These are phyloP conservation scores for Tringa solitaria DNA, from an alignment of 2,113 vertebrate genomes.

Conservation along the genomic window DNA sequence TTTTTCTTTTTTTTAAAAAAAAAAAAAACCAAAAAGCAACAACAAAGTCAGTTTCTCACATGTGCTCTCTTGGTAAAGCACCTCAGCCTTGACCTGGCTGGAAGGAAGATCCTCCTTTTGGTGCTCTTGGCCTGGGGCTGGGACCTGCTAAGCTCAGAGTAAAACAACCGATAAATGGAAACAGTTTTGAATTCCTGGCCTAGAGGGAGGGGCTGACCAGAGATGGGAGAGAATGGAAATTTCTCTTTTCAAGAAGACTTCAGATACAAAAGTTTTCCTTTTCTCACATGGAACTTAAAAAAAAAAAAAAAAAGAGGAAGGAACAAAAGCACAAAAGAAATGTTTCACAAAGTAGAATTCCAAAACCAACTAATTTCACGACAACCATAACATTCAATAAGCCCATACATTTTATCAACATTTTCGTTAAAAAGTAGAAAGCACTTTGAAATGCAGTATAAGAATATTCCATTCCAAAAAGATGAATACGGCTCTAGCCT, in stretches of 20 bases:
- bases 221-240: conserved; percentile 8
- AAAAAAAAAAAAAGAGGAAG: background rate
- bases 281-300: background rate
- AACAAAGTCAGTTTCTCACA: background rate
- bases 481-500: background rate
- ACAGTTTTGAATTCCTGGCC: background rate
- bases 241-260: background rate
- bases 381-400: background rate
- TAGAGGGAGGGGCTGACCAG: background rate
- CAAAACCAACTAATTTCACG: background rate
- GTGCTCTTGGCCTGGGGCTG: background rate
- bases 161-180: background rate
- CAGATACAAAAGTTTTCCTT: background rate
- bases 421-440: background rate
- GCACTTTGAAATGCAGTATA: background rate
- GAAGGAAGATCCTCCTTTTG: background rate
- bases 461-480: background rate
- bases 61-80: background rate
- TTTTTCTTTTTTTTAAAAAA: background rate
- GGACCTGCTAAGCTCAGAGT: background rate
- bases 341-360: background rate
- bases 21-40: background rate
- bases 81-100: background rate
- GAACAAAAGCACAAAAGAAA: background rate
- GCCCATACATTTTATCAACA: background rate